Base-by-base conservation (phyloP, 2,113 vertebrate genomes). In the Stomatorhinus ivindoensis region DNA sequence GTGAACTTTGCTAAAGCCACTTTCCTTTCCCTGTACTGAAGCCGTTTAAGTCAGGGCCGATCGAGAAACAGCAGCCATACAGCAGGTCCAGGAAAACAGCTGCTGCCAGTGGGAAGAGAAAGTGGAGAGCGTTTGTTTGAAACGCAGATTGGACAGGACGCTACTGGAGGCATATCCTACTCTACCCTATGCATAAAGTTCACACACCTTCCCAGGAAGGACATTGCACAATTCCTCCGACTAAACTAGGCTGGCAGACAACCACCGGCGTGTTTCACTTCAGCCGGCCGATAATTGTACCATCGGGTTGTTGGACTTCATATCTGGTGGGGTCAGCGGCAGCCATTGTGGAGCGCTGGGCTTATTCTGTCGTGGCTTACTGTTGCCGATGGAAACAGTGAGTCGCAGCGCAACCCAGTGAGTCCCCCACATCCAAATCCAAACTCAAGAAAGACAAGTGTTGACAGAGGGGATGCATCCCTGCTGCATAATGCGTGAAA, bases 101-200 rank as follows among this genome's bases (percentile, higher is more conserved):
- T 89, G 47, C 61, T 58, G 89, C 51, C 15, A 58, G 17, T 3
- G 87, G 19, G 61, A 4, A 8, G 0, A 8, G 35, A 76, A 46
- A 88, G 89, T 65, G 89, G 51, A 85, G 42, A 8, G 44, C 51
- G 89, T 61, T 89, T 89, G 47, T 48, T 58, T 65, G 83, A 91
- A 89, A 94, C 85, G 65, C 46, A 82, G 86, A 90, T 44, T 92
- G 92, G 93, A 92, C 61, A 88, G 55, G 89, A 89, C 84, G 86
- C 88, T 91, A 51, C 89, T 87, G 76, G 85, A 91, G 91, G 61
- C 84, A 47, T 21, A 87, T 31, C 53, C n/a, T 58, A 83, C n/a
- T 91, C 48, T n/a, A n/a, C n/a, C 87, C 31, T 50, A 27, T 53
- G 86, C 24, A 82, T 82, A 92, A 93, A 93, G 89, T 90, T 94